Percentiles rank a stretch among this genome's conserved stretches.
Evolutionary conservation across 1,140 invertebrate genomes (phyloP).

Genomic region (Trichonephila inaurata): DNA sequence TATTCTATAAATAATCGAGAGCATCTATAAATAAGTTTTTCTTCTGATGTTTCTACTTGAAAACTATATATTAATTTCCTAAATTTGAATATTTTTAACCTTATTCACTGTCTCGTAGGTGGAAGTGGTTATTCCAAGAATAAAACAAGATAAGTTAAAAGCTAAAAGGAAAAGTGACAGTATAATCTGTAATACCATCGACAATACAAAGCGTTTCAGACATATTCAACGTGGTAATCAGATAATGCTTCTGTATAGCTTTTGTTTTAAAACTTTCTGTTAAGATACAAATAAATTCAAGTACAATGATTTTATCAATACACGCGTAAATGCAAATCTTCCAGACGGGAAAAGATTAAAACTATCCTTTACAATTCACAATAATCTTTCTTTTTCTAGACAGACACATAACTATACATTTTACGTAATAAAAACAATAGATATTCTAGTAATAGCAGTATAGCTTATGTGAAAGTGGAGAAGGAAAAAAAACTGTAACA

Average conservation of each 20-base stretch:
- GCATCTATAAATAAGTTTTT: too few species aligned
- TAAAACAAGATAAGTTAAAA: background rate
- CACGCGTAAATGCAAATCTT: background rate
- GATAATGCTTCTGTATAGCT: background rate
- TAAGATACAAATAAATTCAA: background rate
- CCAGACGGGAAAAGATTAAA: background rate
- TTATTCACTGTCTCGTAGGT: too few species aligned
- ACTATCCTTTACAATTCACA: background rate
- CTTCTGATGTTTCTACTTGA: too few species aligned
- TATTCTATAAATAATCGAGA: too few species aligned
- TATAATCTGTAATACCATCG: background rate
- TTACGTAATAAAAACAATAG: background rate
- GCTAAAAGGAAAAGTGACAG: background rate
- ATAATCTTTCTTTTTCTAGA: background rate
- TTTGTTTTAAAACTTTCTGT: background rate
- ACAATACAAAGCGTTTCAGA: background rate
- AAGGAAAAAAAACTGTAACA: conserved; percentile 3
- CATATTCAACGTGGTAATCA: background rate
- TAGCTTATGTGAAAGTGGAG: conserved; percentile 21
- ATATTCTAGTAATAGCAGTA: background rate
- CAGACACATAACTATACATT: background rate
- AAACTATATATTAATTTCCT: too few species aligned
- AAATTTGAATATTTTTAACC: too few species aligned
- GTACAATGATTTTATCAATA: background rate
- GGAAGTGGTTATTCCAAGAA: background rate